Evolutionary conservation across 2,888 invertebrate species (phyloP).

Genomic region (Brachylomia viminalis): DNA sequence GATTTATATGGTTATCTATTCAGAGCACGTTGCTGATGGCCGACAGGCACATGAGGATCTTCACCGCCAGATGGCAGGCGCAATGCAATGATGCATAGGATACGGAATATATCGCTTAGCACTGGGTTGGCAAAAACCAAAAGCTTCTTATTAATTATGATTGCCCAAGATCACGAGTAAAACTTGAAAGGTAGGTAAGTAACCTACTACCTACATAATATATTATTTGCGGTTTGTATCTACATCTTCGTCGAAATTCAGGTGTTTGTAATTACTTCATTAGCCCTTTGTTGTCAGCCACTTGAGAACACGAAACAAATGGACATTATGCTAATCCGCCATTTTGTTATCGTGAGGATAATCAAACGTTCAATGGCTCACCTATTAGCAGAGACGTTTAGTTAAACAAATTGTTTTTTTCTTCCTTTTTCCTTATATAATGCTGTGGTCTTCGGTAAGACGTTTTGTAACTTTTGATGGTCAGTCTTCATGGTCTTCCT

Average conservation of each 20-base stretch:
- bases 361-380: constrained; percentile 62
- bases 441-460: not conserved
- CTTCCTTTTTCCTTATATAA: not conserved
- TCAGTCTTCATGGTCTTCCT: no score
- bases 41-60: not conserved
- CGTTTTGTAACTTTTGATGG: not conserved
- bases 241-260: constrained; percentile 40
- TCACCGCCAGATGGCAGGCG: not conserved
- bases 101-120: not conserved
- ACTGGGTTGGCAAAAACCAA: not conserved
- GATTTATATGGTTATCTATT: constrained; percentile 13
- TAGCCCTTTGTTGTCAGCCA: constrained; percentile 71
- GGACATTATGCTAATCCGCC: constrained; percentile 68
- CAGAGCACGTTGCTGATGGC: not conserved
- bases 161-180: not conserved
- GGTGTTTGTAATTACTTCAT: constrained; percentile 61
- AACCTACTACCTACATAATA: no score
- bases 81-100: not conserved
- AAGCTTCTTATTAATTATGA: not conserved
- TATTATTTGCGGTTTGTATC: not conserved
- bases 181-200: not conserved
- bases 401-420: constrained; percentile 35
- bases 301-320: constrained; percentile 72
- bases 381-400: constrained; percentile 44
- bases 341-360: constrained; percentile 66